Conservation (phyloP, 2,888 invertebrate genomes). For the Meta bourneti region DNA sequence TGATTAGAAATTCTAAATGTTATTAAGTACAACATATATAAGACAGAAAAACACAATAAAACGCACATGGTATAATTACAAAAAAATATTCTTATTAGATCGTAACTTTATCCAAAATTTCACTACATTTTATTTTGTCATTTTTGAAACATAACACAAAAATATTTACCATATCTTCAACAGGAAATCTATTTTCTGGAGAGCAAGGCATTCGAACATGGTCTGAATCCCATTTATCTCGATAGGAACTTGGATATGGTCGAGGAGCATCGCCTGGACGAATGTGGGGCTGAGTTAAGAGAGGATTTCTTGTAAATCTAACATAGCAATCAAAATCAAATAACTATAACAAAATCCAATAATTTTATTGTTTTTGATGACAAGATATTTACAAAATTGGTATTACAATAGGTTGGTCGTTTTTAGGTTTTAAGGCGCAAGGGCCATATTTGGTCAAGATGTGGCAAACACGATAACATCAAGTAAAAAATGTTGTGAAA, state of each 20-base stretch:
- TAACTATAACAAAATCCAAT: not conserved
- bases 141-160: no score
- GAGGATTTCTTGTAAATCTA: not conserved
- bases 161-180: conserved; percentile 83
- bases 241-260: conserved; percentile 80
- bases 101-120: no score
- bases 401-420: not conserved
- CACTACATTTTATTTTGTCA: no score
- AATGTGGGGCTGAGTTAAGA: conserved; percentile 55
- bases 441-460: no score
- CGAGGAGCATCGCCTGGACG: conserved; percentile 47
- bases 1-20: not conserved
- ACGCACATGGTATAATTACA: no score
- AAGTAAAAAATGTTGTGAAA: no score
- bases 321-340: not conserved
- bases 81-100: no score
- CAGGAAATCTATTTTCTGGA: conserved; percentile 87
- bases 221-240: conserved; percentile 89
- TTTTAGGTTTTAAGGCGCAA: no score
- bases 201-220: conserved; percentile 94
- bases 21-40: not conserved
- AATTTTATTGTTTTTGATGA: not conserved
- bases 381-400: not conserved
- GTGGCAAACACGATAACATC: no score
- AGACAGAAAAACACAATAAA: no score